Evolutionary conservation across 2,113 vertebrate genomes (phyloP).

Genomic region (Ictalurus furcatus): DNA sequence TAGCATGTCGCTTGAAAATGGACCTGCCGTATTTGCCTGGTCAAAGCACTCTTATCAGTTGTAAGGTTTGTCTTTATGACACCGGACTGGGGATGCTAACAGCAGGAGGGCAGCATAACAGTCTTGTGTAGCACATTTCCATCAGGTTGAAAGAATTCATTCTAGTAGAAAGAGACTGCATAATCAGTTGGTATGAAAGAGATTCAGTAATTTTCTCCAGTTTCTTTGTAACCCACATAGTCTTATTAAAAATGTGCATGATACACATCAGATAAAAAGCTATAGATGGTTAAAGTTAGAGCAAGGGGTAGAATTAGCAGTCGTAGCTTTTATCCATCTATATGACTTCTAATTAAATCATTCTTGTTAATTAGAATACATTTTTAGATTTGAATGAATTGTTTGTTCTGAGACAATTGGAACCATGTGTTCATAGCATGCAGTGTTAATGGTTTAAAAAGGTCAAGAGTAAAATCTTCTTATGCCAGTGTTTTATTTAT

Average conservation of each 20-base stretch:
- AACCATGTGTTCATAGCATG: conserved; percentile 35
- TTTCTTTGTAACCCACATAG: neutral
- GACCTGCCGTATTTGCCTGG: neutral
- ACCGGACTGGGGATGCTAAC: neutral
- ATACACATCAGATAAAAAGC: neutral
- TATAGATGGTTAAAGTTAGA: neutral
- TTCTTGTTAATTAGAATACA: neutral
- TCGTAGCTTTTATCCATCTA: neutral
- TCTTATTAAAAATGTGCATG: conserved; percentile 2
- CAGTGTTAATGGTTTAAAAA: conserved; percentile 25
- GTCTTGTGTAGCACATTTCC: conserved; percentile 25
- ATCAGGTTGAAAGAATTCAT: conserved; percentile 36
- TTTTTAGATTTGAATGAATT: neutral
- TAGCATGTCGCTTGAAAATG: neutral
- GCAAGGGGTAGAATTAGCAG: neutral
- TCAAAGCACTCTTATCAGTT: neutral
- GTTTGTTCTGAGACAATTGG: conserved; percentile 21
- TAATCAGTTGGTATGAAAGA: conserved; percentile 23
- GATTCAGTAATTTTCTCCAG: conserved; percentile 24
- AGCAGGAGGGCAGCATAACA: conserved; percentile 22
- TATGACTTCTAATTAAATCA: neutral
- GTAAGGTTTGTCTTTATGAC: conserved; percentile 3
- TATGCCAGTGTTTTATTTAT: neutral
- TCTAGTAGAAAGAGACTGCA: neutral
- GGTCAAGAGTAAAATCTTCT: conserved; percentile 28